Evolutionary conservation across 2,113 vertebrate genomes (phyloP), one percentile per base, ranked within the genome.

Genomic region (Tetrax tetrax): DNA sequence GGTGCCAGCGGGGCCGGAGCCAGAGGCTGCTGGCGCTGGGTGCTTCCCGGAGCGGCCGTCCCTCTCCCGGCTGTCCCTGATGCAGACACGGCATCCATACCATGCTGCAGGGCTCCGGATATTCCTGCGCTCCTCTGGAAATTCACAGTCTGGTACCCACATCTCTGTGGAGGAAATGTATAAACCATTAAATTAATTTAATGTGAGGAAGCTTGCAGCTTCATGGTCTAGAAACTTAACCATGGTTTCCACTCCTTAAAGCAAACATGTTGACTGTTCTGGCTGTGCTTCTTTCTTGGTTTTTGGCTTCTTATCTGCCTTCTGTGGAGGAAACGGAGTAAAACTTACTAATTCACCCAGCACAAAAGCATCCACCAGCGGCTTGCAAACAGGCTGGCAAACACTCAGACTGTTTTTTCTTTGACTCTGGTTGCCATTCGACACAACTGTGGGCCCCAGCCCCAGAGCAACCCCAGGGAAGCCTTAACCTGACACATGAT

Each of bases 301-400:
- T 86, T 80, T 89, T 93, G 85, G 71, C 68, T 92, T 81, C 80
- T 94, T 48, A 61, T 80, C 66, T 87, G 43, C 41, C 51, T 85
- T 69, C 75, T 72, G 19, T n/a, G 63, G 54, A n/a, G 57, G 21
- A 93, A 28, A 23, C 43, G 51, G 57, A 83, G 61, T 74, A 72
- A 72, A 85, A 79, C 15, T 71, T 51, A 64, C 5, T 82, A 33
- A 74, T 80, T 87, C 25, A 17, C 38, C 75, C 33, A 78, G 80
- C 29, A 50, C 54, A 87, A 47, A 94, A 15, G 28, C n/a, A 21
- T 85, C n/a, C 57, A 23, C 81, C 69, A 45, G 45, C 71, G 61
- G 6, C 50, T 48, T 33, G 45, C 25, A 31, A 15, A 43, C 57
- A 50, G 69, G 35, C 65, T 72, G 81, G 38, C 68, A 71, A 50